Base-by-base conservation (phyloP, 2,113 vertebrate genomes). In the Gymnarchus niloticus region DNA sequence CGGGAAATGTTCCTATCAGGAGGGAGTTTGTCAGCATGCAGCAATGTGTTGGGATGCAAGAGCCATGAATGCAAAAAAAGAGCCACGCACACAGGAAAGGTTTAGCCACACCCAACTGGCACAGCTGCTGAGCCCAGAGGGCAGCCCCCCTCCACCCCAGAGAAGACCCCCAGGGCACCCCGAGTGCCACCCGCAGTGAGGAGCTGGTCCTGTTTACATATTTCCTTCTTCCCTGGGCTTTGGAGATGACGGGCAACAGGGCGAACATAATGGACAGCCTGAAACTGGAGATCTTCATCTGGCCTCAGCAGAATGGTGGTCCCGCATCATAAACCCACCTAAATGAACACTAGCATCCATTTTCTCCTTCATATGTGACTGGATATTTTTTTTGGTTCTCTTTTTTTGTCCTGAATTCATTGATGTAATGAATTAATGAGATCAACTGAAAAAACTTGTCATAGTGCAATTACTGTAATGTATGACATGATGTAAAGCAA, bases 51-150 rank as follows among this genome's bases (percentile, higher is more conserved):
- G 17, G 6, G 33, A 2, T 73, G 19, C 41, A 12, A 41, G 65
- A 73, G 33, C 65, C 65, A 41, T 37, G n/a, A n/a, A n/a, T n/a
- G n/a, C n/a, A n/a, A n/a, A n/a, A n/a, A n/a, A n/a, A n/a, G n/a
- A n/a, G n/a, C n/a, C n/a, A n/a, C n/a, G n/a, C n/a, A n/a, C n/a
- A n/a, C n/a, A n/a, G n/a, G n/a, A n/a, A n/a, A n/a, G n/a, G n/a
- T n/a, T n/a, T 14, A 54, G 52, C 52, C 52, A 14, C 52, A 54
- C n/a, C n/a, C n/a, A n/a, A n/a, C n/a, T 25, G 51, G 41, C 25
- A 56, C 56, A 83, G 21, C 84, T 83, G 85, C 80, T 88, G 83
- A 23, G 76, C 61, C 83, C 88, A 86, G 84, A 84, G 86, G 85
- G 81, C 61, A 44, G 21, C 41, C 17, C 78, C 21, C 65, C 57